Conservation (phyloP, 2,113 vertebrate genomes). For the Cinclus cinclus region DNA sequence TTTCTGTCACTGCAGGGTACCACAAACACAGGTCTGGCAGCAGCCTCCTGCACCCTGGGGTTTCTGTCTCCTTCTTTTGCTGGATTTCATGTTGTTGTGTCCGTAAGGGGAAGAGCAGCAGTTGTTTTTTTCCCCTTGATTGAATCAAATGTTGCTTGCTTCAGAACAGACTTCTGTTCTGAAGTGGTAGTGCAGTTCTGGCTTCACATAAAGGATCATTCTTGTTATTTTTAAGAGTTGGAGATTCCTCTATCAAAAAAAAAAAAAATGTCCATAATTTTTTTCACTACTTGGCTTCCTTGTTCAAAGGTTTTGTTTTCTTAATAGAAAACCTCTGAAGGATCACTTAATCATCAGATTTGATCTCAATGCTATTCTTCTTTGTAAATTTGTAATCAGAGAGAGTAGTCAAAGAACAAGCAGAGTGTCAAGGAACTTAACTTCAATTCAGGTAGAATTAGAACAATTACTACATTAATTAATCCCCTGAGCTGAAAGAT, state of each 20-base stretch:
- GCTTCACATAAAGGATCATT: not conserved
- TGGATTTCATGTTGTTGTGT: not conserved
- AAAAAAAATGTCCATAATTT: not conserved
- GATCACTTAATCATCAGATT: not conserved
- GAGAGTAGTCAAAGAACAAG: not conserved
- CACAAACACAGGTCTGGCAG: rapidly evolving
- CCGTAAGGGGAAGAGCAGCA: not conserved
- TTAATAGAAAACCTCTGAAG: not conserved
- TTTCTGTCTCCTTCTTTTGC: not conserved
- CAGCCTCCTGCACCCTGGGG: not conserved
- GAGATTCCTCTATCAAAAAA: not conserved
- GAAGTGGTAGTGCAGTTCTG: not conserved
- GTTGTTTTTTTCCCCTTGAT: not conserved
- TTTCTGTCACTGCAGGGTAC: not conserved
- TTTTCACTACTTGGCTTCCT: not conserved
- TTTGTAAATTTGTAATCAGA: not conserved
- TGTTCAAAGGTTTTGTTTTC: not conserved
- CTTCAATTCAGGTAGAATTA: not conserved
- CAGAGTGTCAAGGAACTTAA: not conserved
- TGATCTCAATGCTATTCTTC: not conserved
- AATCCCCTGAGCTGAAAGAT: not conserved
- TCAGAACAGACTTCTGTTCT: not conserved
- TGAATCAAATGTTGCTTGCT: not conserved
- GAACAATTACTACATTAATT: not conserved
- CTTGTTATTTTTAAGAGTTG: not conserved